Evolutionary conservation across 1,140 invertebrate genomes (phyloP).

Genomic region (Pectinophora gossypiella): DNA sequence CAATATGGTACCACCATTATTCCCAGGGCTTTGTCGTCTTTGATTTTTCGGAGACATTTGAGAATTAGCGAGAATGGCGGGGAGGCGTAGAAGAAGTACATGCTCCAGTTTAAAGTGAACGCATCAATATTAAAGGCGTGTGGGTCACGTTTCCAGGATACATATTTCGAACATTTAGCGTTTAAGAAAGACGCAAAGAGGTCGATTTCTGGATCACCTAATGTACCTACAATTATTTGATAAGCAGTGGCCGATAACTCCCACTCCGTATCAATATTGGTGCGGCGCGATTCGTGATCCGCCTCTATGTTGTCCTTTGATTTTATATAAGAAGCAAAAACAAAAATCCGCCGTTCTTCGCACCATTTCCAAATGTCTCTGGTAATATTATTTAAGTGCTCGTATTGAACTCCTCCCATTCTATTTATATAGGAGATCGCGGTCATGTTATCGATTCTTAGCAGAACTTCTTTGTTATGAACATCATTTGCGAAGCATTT

Average conservation of each 20-base stretch:
- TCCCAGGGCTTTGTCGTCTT: constrained; percentile 9
- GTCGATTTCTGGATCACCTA: constrained; percentile 14
- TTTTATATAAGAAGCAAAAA: constrained; percentile 30
- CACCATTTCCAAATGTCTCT: constrained; percentile 37
- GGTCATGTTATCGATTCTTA: constrained; percentile 35
- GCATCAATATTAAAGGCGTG: constrained; percentile 12
- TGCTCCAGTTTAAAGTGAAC: constrained; percentile 11
- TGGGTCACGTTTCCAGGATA: constrained; percentile 15
- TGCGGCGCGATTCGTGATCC: constrained; percentile 25
- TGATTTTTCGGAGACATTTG: constrained; percentile 12
- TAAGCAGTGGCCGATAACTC: constrained; percentile 5
- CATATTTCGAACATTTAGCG: constrained; percentile 12
- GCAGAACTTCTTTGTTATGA: constrained; percentile 2
- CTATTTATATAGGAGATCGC: constrained; percentile 30
- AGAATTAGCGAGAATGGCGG: constrained; percentile 11
- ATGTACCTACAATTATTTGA: not conserved
- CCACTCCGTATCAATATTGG: constrained; percentile 25
- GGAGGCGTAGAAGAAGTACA: constrained; percentile 13
- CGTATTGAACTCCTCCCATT: constrained; percentile 26
- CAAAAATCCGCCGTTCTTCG: constrained; percentile 22
- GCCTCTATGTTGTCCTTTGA: constrained; percentile 29
- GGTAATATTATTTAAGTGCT: constrained; percentile 20
- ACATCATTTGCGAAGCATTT: constrained; percentile 26
- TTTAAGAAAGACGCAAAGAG: constrained; percentile 12
- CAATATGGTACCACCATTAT: constrained; percentile 12